phyloP scores from a whole-genome alignment of 2,797 vertebrate species.

The Taenioides sp. region DNA sequence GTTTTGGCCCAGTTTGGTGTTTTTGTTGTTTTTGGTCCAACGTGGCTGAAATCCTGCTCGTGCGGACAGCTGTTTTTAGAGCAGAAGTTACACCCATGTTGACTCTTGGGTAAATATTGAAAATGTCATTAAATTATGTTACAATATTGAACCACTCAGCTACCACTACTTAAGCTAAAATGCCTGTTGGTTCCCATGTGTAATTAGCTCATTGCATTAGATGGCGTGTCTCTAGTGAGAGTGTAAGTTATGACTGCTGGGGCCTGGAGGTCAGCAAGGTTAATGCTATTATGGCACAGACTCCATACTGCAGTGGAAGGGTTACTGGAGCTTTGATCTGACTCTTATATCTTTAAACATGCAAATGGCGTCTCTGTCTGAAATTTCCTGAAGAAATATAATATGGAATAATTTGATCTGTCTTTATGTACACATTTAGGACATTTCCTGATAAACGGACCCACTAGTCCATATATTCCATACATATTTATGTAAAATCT shows the following conservation, averaged over 20 bases:
- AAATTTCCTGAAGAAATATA: background rate
- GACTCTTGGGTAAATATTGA: conserved; percentile 3
- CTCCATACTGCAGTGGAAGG: background rate
- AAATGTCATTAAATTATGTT: background rate
- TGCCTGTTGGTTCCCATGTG: background rate
- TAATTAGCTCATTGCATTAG: conserved; percentile 12
- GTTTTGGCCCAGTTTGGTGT: background rate
- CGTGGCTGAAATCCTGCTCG: background rate
- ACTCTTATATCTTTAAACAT: background rate
- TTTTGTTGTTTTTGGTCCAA: conserved; percentile 4
- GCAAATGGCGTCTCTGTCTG: background rate
- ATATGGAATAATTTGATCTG: background rate
- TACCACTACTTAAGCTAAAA: conserved; percentile 2
- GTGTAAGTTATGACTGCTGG: conserved; percentile 2
- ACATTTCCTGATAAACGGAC: background rate
- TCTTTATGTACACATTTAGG: background rate
- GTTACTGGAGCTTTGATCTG: background rate
- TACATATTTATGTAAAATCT: too few relatives aligned
- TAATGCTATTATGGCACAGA: background rate
- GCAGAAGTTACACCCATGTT: background rate
- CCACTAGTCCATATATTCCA: too few relatives aligned
- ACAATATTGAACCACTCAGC: conserved; percentile 1
- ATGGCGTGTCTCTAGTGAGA: background rate
- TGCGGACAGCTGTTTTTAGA: conserved; percentile 17
- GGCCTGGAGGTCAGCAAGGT: conserved; percentile 9